phyloP scores from a whole-genome alignment of 2,797 vertebrate species.

The Bovichtus diacanthus region DNA sequence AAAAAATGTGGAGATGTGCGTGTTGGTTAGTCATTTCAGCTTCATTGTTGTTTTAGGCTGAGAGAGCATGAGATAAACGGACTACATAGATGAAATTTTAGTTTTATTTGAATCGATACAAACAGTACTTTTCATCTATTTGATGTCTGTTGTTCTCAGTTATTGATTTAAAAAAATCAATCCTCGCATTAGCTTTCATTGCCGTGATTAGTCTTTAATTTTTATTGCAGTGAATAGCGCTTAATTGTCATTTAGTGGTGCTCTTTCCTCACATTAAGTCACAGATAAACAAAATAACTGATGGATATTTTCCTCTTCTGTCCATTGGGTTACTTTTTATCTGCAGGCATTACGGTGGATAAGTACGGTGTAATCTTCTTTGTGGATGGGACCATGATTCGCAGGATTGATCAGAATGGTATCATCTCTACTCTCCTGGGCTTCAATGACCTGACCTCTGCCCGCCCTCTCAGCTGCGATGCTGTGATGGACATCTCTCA shows the following conservation, averaged over 20 bases:
- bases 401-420: conserved; percentile 96
- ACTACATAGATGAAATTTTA: conserved; percentile 44
- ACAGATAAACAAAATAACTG: conserved; percentile 58
- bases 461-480: conserved; percentile 97
- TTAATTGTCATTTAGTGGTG: conserved; percentile 52
- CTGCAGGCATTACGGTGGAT: conserved; percentile 95
- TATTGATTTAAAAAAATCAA: conserved; percentile 67
- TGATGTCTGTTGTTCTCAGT: conserved; percentile 69
- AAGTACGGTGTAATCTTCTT: conserved; percentile 97
- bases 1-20: not conserved
- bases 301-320: conserved; percentile 39
- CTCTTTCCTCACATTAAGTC: conserved; percentile 50
- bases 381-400: conserved; percentile 98
- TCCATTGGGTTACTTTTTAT: conserved; percentile 40
- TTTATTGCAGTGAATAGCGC: conserved; percentile 44
- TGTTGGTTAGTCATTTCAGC: not conserved
- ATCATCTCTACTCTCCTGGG: conserved; percentile 97
- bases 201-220: conserved; percentile 57
- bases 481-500: conserved; percentile 99
- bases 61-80: conserved; percentile 17
- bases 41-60: conserved; percentile 27
- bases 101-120: conserved; percentile 67
- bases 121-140: conserved; percentile 53
- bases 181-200: conserved; percentile 56
- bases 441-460: conserved; percentile 97